A percentile compares a stretch with the other conserved stretches of the same genome.
phyloP scores from a whole-genome alignment of 2,113 vertebrate species.

The Willisornis vidua region DNA sequence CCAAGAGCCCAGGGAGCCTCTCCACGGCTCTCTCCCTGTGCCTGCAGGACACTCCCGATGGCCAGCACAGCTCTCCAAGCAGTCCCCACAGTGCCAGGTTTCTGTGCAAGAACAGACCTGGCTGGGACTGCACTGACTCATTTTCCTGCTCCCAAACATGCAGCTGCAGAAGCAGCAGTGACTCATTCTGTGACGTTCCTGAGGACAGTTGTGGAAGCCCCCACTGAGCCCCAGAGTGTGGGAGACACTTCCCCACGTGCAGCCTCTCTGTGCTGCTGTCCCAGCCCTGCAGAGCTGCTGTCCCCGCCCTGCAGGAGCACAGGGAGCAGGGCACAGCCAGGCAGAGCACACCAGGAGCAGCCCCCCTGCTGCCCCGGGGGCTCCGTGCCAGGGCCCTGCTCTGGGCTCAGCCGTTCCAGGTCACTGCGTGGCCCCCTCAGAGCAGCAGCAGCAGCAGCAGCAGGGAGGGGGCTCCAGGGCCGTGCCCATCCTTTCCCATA shows the following conservation, averaged over 20 bases:
- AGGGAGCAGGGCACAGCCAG: no score
- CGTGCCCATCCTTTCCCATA: background rate
- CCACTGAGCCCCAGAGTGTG: background rate
- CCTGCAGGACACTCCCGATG: rapidly evolving
- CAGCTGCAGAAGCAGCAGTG: background rate
- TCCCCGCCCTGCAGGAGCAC: no score
- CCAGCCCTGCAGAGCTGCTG: rapidly evolving
- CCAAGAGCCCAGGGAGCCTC: background rate
- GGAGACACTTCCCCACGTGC: background rate
- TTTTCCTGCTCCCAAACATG: background rate
- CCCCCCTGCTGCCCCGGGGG: background rate
- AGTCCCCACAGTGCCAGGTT: background rate
- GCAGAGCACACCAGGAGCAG: background rate
- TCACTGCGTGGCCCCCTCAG: background rate
- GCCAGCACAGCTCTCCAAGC: background rate
- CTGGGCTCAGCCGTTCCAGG: background rate
- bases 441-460: background rate
- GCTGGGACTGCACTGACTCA: background rate
- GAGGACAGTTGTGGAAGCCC: background rate
- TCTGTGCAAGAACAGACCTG: background rate
- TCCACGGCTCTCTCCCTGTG: background rate
- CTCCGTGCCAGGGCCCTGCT: background rate
- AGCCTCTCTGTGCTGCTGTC: background rate
- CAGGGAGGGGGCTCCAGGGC: background rate
- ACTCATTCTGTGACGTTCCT: background rate